These are phyloP conservation scores for Philaenus spumarius DNA, from an alignment of 1,140 invertebrate species.

Conservation along the genomic window DNA sequence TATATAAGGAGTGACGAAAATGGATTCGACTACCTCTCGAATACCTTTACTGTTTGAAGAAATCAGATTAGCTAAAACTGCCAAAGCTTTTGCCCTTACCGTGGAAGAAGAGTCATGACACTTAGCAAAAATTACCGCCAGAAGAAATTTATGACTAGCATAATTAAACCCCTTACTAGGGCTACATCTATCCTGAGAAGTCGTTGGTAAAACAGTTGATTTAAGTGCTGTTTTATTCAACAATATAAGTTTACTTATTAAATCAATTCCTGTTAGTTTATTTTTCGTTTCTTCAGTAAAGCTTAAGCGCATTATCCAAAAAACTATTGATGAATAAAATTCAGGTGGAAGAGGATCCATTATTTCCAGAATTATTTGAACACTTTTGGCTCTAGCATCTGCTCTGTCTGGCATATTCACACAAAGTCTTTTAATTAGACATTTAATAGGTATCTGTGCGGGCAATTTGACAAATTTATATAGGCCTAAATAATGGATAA, in stretches of 20 bases:
- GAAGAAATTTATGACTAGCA: conserved; percentile 40
- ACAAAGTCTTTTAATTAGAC: conserved; percentile 52
- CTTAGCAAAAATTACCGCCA: conserved; percentile 44
- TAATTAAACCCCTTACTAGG: conserved; percentile 3
- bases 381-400: conserved; percentile 49
- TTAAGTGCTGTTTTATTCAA: conserved; percentile 28
- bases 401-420: conserved; percentile 48
- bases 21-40: conserved; percentile 38
- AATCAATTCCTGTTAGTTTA: conserved; percentile 50
- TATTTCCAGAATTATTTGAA: conserved; percentile 44
- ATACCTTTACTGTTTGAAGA: conserved; percentile 34
- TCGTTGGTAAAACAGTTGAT: not conserved
- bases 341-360: conserved; percentile 38
- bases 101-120: conserved; percentile 49
- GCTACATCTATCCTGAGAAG: not conserved
- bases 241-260: conserved; percentile 45
- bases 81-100: conserved; percentile 51
- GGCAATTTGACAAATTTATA: conserved; percentile 38
- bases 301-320: conserved; percentile 46
- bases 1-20: conserved; percentile 38
- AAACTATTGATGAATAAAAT: conserved; percentile 39
- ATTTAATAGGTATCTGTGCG: conserved; percentile 38
- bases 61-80: conserved; percentile 44
- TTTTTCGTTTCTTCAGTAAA: conserved; percentile 44
- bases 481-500: conserved; percentile 46